Percentiles rank a stretch among this genome's conserved stretches.
Conservation (phyloP, 2,797 vertebrate species). For the Enteromius viviparus region DNA sequence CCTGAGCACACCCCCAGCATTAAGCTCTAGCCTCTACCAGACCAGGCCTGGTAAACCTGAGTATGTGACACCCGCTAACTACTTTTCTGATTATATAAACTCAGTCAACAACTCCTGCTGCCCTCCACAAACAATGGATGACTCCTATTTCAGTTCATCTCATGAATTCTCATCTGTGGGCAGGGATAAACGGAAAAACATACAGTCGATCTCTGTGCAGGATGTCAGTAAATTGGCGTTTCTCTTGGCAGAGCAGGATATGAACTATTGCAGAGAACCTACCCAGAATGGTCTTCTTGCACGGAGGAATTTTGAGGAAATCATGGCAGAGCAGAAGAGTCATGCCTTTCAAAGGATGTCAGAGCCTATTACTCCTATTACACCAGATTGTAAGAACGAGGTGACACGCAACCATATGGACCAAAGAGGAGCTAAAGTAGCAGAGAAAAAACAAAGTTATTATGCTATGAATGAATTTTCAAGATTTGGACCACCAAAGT, state of each 20-base stretch:
- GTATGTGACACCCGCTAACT: constrained; percentile 67
- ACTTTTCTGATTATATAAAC: constrained; percentile 63
- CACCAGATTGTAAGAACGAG: constrained; percentile 78
- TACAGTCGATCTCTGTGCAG: constrained; percentile 72
- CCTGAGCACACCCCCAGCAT: constrained; percentile 74
- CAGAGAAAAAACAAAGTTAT: constrained; percentile 72
- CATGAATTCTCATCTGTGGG: constrained; percentile 72
- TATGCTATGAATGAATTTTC: constrained; percentile 75
- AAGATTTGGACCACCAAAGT: constrained; percentile 70
- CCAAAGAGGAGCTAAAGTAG: constrained; percentile 73
- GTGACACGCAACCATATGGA: constrained; percentile 73
- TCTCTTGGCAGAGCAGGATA: constrained; percentile 72
- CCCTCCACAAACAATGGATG: constrained; percentile 61
- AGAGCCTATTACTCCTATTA: constrained; percentile 70
- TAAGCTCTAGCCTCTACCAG: constrained; percentile 72
- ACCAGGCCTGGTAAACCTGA: constrained; percentile 68
- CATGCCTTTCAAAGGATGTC: constrained; percentile 71
- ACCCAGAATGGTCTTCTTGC: constrained; percentile 73
- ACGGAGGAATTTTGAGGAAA: constrained; percentile 79
- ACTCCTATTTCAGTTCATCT: constrained; percentile 63
- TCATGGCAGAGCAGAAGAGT: constrained; percentile 77
- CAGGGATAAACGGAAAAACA: constrained; percentile 73
- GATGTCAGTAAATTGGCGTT: constrained; percentile 79
- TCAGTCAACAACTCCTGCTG: constrained; percentile 56
- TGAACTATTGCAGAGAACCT: constrained; percentile 73